Evolutionary conservation across 2,797 vertebrate genomes (phyloP).

Genomic region (Gadopsis marmoratus): DNA sequence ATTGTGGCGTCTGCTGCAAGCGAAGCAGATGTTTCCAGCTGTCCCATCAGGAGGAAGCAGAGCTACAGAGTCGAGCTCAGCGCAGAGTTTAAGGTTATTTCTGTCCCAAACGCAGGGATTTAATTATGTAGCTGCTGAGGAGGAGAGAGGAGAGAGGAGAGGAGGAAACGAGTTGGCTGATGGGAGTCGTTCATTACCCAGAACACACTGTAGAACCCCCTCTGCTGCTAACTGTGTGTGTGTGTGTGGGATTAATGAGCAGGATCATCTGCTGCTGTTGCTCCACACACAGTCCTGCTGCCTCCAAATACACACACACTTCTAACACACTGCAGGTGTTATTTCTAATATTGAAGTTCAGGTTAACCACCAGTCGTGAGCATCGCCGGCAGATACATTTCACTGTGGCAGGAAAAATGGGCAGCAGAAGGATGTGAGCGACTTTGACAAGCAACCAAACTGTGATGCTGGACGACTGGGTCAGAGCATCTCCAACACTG

Average conservation of each 20-base stretch:
- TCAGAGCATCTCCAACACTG: no score
- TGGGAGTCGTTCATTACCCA: constrained; percentile 59
- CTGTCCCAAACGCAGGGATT: constrained; percentile 26
- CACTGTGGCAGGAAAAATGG: no score
- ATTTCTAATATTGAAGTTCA: no score
- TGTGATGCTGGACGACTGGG: no score
- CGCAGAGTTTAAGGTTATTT: constrained; percentile 26
- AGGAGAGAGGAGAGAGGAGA: constrained; percentile 9
- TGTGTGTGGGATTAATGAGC: constrained; percentile 41
- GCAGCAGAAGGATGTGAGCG: no score
- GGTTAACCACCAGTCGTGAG: no score
- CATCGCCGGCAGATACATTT: no score
- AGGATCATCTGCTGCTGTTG: constrained; percentile 39
- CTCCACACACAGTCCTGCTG: constrained; percentile 19
- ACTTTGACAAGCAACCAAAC: no score
- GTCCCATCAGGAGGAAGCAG: background rate
- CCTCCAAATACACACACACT: background rate
- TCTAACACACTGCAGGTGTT: background rate
- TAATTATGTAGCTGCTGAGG: constrained; percentile 47
- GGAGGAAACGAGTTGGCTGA: constrained; percentile 49
- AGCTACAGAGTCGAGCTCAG: background rate
- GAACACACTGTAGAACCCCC: constrained; percentile 23
- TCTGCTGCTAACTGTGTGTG: constrained; percentile 19
- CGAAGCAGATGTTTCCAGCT: constrained; percentile 22
- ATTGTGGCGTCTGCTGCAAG: background rate